Conservation (phyloP, 1,140 invertebrate species). For the Apis dorsata region DNA sequence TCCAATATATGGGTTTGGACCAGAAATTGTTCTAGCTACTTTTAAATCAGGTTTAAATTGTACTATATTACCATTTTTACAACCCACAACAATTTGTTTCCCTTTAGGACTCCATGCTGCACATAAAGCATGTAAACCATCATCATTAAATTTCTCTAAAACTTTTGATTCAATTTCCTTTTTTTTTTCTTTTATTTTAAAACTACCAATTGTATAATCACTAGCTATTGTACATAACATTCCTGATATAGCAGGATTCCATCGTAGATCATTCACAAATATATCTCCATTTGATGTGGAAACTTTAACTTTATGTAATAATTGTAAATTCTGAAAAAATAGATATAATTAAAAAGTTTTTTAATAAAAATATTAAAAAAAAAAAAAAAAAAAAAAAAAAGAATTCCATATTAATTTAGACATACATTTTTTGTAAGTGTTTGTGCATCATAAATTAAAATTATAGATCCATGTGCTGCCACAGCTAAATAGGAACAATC, state of each 20-base stretch:
- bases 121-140: slow-evolving; percentile 72
- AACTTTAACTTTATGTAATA: slow-evolving; percentile 71
- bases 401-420: slow-evolving; percentile 6
- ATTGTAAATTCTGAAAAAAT: slow-evolving; percentile 66
- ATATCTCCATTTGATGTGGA: slow-evolving; percentile 55
- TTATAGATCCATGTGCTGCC: slow-evolving; percentile 61
- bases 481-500: slow-evolving; percentile 74
- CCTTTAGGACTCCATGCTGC: slow-evolving; percentile 89
- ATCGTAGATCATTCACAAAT: slow-evolving; percentile 70
- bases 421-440: slow-evolving; percentile 68
- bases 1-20: slow-evolving; percentile 74
- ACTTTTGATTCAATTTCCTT: slow-evolving; percentile 61
- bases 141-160: slow-evolving; percentile 65
- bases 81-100: slow-evolving; percentile 87
- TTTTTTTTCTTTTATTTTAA: slow-evolving; percentile 71
- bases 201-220: slow-evolving; percentile 74
- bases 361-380: background rate
- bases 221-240: slow-evolving; percentile 75
- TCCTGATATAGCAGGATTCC: slow-evolving; percentile 76
- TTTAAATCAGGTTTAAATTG: slow-evolving; percentile 86
- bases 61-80: slow-evolving; percentile 82
- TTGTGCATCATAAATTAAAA: slow-evolving; percentile 72
- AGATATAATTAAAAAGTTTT: slow-evolving; percentile 29
- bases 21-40: slow-evolving; percentile 81
- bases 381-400: background rate